A percentile compares a stretch with the other conserved stretches of the same genome.
Conservation (phyloP, 2,797 vertebrate genomes). For the Tadarida brasiliensis region DNA sequence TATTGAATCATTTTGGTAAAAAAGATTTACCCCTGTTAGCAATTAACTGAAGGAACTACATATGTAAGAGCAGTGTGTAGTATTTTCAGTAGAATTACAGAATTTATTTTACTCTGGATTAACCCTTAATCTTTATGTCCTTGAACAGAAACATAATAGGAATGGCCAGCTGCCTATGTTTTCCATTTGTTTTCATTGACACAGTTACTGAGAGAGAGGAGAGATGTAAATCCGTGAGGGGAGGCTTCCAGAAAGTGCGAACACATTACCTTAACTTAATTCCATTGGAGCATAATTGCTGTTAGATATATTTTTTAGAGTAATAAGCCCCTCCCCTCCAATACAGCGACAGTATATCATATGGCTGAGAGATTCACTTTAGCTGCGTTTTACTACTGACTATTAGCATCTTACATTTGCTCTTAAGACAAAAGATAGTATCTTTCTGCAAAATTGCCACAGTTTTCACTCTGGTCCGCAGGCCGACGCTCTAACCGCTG, state of each 20-base stretch:
- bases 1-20: neutral
- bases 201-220: constrained; percentile 19
- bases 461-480: too few species aligned
- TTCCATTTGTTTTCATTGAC: constrained; percentile 49
- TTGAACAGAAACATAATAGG: neutral
- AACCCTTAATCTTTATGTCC: constrained; percentile 2
- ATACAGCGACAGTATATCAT: neutral
- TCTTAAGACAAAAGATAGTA: constrained; percentile 14
- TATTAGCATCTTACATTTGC: constrained; percentile 34
- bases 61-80: neutral
- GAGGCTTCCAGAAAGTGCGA: neutral
- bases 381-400: neutral
- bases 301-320: neutral
- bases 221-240: neutral
- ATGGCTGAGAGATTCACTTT: neutral
- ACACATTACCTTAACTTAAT: neutral
- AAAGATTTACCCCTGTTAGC: neutral
- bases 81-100: neutral
- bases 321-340: neutral
- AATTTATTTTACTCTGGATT: neutral
- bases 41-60: neutral
- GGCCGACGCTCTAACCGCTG: too few species aligned
- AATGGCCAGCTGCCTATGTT: neutral
- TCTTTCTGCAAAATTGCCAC: neutral
- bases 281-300: neutral